phyloP scores from a whole-genome alignment of 2,113 vertebrate genomes.

The Chroicocephalus ridibundus region DNA sequence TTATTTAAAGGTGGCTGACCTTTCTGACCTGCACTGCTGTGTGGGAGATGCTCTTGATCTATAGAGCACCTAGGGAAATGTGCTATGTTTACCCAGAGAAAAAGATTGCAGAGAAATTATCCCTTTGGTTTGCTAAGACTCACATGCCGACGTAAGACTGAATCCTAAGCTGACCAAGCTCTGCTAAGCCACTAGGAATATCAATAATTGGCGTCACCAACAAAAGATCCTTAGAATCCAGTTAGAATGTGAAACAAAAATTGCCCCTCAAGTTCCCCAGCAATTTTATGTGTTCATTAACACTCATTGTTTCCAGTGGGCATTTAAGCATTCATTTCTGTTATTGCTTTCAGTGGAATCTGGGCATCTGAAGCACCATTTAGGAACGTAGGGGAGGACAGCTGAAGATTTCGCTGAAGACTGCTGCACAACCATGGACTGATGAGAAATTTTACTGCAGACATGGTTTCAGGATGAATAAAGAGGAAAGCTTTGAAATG shows the following conservation, averaged over 20 bases:
- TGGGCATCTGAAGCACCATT: neutral
- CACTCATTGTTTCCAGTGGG: neutral
- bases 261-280: neutral
- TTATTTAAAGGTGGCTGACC: neutral
- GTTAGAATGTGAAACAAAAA: neutral
- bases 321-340: neutral
- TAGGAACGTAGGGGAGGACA: neutral
- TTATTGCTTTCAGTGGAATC: neutral
- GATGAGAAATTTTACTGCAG: neutral
- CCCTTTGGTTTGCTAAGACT: neutral
- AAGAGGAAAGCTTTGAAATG: neutral
- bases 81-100: neutral
- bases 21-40: neutral
- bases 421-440: neutral
- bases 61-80: neutral
- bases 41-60: neutral
- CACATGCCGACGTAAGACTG: rapidly evolving
- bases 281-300: neutral
- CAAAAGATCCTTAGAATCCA: neutral
- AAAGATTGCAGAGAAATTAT: neutral
- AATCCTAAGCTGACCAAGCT: neutral
- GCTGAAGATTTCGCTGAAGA: neutral
- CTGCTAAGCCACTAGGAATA: neutral
- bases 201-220: neutral
- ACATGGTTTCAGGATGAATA: neutral